Percentiles rank a stretch among this genome's conserved stretches.
These are phyloP conservation scores for Leptatherina wallacei DNA, from an alignment of 2,797 vertebrate genomes.

Conservation along the genomic window DNA sequence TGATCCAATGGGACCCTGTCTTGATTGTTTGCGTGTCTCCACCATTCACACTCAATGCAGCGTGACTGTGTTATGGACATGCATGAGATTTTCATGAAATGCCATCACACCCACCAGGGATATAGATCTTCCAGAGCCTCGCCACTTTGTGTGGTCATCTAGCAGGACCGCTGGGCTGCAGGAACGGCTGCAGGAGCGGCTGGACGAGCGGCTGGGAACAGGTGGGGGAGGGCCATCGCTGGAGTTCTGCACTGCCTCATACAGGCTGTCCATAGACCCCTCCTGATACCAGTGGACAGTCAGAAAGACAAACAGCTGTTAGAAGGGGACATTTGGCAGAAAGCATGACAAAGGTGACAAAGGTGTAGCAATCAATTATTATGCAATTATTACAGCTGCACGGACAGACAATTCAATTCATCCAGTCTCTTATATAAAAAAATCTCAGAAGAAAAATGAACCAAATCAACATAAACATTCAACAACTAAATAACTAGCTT, in stretches of 20 bases:
- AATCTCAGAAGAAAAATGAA: background rate
- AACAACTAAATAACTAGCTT: background rate
- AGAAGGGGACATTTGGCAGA: background rate
- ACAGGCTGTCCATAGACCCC: constrained; percentile 93
- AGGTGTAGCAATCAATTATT: background rate
- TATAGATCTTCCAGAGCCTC: constrained; percentile 71
- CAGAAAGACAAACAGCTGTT: constrained; percentile 21
- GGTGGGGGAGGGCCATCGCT: constrained; percentile 71
- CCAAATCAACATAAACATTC: background rate
- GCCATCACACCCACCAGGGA: constrained; percentile 80
- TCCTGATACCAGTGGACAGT: constrained; percentile 69
- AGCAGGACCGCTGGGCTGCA: constrained; percentile 72
- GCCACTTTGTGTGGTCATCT: constrained; percentile 60
- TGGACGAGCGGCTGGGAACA: constrained; percentile 70
- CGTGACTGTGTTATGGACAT: background rate
- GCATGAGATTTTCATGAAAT: background rate
- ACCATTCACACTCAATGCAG: background rate
- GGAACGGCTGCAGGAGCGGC: constrained; percentile 62
- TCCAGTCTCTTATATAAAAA: background rate
- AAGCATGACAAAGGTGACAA: constrained; percentile 5
- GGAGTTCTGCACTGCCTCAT: constrained; percentile 87
- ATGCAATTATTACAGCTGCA: background rate
- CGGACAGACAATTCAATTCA: no score
- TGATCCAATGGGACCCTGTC: constrained; percentile 16
- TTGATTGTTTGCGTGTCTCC: constrained; percentile 3